Evolutionary conservation across 2,113 vertebrate species (phyloP), one percentile per base, ranked within the genome.

Genomic region (Menura novaehollandiae): DNA sequence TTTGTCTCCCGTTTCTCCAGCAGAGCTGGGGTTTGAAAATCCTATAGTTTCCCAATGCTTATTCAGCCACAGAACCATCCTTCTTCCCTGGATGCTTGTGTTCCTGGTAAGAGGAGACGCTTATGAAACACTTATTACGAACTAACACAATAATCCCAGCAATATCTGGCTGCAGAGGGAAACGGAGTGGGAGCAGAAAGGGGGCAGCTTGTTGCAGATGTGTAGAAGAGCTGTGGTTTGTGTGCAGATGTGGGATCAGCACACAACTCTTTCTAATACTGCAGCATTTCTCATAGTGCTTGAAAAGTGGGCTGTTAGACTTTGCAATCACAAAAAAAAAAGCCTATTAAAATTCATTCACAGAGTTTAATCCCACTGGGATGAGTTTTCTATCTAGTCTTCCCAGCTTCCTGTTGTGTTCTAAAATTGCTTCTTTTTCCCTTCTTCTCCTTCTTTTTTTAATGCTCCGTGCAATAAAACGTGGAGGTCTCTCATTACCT

Each of bases 301-400:
- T 41, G 19, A 60, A 64, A 90, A 94, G 69, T 49, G 75, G 20
- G 49, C 51, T 84, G 46, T 56, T 81, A 86, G 89, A 91, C 66
- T 84, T 95, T 64, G 44, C 64, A 83, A 60, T 72, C 5, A 84
- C 44, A 60, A 64, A 75, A 90, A 12, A 43, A 37, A 35, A 28
- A 56, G 6, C 27, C 88, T 93, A 77, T 94, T 95, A 87, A 92
- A 91, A 94, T 91, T 91, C 49, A 95, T 92, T 94, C 94, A 92
- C 67, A 79, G 78, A 82, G 78, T 89, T 88, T 93, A 72, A 60
- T 88, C 85, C 93, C 82, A 39, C 63, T 11, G 76, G 89, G 53
- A 67, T 5, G 13, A 85, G 91, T 88, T 91, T 91, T 94, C 85
- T 91, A 15, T 67, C 84, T 76, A 52, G 69, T 89, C 74, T 76